Percentiles rank a stretch among this genome's conserved stretches.
phyloP scores from a whole-genome alignment of 1,140 invertebrate genomes.

The Cyrtorhinus lividipennis region DNA sequence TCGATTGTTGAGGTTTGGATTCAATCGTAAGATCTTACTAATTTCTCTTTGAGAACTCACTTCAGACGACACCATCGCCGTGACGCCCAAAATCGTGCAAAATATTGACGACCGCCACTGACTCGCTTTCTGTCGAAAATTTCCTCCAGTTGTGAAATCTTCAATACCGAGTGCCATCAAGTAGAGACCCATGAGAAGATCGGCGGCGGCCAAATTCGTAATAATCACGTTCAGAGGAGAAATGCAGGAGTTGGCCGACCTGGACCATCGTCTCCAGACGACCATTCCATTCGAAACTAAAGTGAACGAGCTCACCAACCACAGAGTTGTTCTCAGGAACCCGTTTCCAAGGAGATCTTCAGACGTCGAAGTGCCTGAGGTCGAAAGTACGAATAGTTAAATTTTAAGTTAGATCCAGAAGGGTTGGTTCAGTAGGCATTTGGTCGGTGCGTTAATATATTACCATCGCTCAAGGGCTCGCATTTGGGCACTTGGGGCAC shows the following conservation, averaged over 20 bases:
- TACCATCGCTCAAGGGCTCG: constrained; percentile 50
- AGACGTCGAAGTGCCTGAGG: constrained; percentile 45
- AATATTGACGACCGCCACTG: constrained; percentile 53
- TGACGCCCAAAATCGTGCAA: constrained; percentile 44
- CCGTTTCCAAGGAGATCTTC: constrained; percentile 46
- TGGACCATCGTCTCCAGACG: constrained; percentile 46
- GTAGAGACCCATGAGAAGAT: constrained; percentile 67
- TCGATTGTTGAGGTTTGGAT: no score
- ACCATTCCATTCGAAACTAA: constrained; percentile 51
- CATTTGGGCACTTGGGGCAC: constrained; percentile 45
- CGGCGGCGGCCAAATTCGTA: constrained; percentile 58
- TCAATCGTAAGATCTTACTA: no score
- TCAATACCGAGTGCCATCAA: constrained; percentile 50
- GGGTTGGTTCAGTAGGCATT: no score
- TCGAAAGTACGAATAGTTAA: constrained; percentile 2
- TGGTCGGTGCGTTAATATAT: no score
- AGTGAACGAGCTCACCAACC: constrained; percentile 54
- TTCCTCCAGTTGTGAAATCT: constrained; percentile 45
- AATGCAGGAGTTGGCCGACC: constrained; percentile 42
- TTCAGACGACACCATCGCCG: constrained; percentile 55
- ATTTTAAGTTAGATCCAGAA: no score
- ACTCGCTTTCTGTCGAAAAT: constrained; percentile 45
- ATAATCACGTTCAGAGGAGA: constrained; percentile 42
- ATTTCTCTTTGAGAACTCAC: no score
- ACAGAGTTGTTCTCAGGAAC: constrained; percentile 47